Conservation (phyloP, 1,140 invertebrate genomes). For the Anoplolepis gracilipes region DNA sequence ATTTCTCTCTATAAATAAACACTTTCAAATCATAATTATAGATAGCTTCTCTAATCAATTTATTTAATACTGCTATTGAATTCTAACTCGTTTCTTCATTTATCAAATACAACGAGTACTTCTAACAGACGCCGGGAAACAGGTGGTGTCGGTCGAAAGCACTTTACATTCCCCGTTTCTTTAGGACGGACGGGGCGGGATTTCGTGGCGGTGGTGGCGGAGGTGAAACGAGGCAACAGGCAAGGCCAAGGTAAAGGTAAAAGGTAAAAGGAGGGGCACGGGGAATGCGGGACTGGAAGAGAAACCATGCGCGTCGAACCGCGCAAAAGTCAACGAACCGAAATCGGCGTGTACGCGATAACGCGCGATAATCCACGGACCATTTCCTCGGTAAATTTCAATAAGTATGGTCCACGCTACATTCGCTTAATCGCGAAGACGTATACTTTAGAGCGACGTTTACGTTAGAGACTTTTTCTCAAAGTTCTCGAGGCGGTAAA, state of each 20-base stretch:
- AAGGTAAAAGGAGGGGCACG: constrained; percentile 34
- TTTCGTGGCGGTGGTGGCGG: constrained; percentile 12
- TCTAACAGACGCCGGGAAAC: not conserved
- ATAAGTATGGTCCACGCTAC: not conserved
- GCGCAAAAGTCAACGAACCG: constrained; percentile 62
- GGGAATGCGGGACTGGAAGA: constrained; percentile 46
- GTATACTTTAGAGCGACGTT: not conserved
- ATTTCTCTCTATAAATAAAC: not conserved
- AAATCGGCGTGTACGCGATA: constrained; percentile 53
- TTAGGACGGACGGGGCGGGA: constrained; percentile 1
- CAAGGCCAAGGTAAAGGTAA: constrained; percentile 67
- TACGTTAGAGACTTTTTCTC: not conserved
- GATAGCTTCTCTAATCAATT: not conserved
- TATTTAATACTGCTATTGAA: not conserved
- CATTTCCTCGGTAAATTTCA: constrained; percentile 18
- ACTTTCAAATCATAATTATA: not conserved
- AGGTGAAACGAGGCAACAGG: constrained; percentile 29
- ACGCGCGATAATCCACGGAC: constrained; percentile 26
- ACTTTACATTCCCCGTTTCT: constrained; percentile 1
- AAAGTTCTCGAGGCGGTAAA: not conserved
- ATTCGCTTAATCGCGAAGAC: constrained; percentile 5
- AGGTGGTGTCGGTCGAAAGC: constrained; percentile 1
- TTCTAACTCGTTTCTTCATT: not conserved
- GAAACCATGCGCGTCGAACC: constrained; percentile 49
- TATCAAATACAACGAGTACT: not conserved